These are phyloP conservation scores for Nothoprocta perdicaria DNA, from an alignment of 2,113 vertebrate species.

Conservation along the genomic window DNA sequence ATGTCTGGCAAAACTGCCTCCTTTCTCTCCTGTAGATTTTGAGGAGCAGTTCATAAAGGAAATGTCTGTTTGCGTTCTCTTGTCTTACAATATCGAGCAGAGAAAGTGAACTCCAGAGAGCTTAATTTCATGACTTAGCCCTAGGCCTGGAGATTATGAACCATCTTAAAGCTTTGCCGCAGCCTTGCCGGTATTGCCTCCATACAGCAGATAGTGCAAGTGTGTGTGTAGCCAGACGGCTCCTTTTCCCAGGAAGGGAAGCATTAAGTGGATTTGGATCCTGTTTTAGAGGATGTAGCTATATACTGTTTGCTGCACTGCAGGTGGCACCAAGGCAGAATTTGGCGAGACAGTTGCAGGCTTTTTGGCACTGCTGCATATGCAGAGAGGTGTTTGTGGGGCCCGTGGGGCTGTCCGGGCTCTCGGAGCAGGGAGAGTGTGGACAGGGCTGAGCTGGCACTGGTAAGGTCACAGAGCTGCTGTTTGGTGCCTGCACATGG, in stretches of 20 bases:
- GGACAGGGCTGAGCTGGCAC: constrained; percentile 30
- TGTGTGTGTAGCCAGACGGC: not conserved
- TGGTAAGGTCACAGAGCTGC: not conserved
- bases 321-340: constrained; percentile 59
- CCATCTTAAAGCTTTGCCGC: constrained; percentile 42
- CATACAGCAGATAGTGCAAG: not conserved
- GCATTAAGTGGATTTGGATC: constrained; percentile 70
- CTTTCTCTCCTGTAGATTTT: accelerated
- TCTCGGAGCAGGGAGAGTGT: not conserved
- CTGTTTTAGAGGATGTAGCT: constrained; percentile 66
- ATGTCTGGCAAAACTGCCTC: not conserved
- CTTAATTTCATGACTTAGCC: constrained; percentile 46
- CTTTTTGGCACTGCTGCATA: not conserved
- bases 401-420: not conserved
- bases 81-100: constrained; percentile 34
- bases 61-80: not conserved
- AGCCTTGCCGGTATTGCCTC: constrained; percentile 58
- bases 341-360: constrained; percentile 57
- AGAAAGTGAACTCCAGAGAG: constrained; percentile 49
- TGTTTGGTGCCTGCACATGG: not conserved
- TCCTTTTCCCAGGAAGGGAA: constrained; percentile 17
- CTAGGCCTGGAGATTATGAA: constrained; percentile 47
- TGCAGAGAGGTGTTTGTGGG: not conserved
- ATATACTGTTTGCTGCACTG: constrained; percentile 45
- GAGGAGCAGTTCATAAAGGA: not conserved